These are phyloP conservation scores for Meandrusa payeni DNA, from an alignment of 2,888 invertebrate genomes.

Conservation along the genomic window DNA sequence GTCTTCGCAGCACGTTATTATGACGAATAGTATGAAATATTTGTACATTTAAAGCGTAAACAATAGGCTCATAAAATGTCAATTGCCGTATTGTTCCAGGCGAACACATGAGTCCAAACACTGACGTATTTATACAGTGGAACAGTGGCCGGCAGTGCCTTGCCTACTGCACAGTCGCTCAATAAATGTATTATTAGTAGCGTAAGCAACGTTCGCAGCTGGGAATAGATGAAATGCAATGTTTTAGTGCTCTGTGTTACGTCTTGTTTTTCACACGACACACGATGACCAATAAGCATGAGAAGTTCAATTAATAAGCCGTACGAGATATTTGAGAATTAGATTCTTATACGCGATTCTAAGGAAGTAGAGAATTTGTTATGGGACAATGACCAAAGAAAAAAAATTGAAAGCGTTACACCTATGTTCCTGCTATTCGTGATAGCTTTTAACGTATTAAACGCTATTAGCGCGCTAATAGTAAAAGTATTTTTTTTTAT, in stretches of 20 bases:
- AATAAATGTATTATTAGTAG: constrained; percentile 58
- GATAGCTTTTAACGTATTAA: constrained; percentile 7
- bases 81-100: constrained; percentile 62
- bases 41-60: constrained; percentile 30
- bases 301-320: constrained; percentile 47
- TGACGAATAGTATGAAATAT: constrained; percentile 21
- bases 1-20: constrained; percentile 26
- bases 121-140: constrained; percentile 28
- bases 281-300: constrained; percentile 29
- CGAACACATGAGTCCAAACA: constrained; percentile 33
- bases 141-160: constrained; percentile 30
- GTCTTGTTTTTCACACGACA: constrained; percentile 17
- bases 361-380: constrained; percentile 25
- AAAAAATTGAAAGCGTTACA: constrained; percentile 54
- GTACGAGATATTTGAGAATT: constrained; percentile 30
- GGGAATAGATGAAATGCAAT: constrained; percentile 51
- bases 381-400: constrained; percentile 32
- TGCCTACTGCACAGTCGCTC: constrained; percentile 34
- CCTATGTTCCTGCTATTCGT: constrained; percentile 49
- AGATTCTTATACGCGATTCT: constrained; percentile 5
- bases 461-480: no score
- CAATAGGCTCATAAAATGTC: constrained; percentile 45
- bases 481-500: constrained; percentile 25
- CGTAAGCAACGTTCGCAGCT: constrained; percentile 54
- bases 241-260: constrained; percentile 40